These are phyloP conservation scores for Protomyctophum bolini DNA, from an alignment of 2,113 vertebrate genomes.

Conservation along the genomic window DNA sequence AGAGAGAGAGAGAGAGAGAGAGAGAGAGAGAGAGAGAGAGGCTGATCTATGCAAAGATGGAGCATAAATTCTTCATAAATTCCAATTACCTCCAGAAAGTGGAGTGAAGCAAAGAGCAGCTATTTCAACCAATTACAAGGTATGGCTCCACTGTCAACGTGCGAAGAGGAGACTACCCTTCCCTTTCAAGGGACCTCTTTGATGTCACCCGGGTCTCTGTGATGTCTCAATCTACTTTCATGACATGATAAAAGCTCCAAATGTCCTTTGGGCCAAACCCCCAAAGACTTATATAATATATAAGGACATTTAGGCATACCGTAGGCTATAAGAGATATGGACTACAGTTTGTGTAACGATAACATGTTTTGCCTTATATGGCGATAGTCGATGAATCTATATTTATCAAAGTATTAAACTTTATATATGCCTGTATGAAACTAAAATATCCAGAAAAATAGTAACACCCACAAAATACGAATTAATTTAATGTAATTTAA, in stretches of 20 bases:
- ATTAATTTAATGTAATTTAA: no score
- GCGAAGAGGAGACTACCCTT: slow-evolving; percentile 47
- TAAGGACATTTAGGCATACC: no score
- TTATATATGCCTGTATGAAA: no score
- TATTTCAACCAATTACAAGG: slow-evolving; percentile 67
- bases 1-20: no score
- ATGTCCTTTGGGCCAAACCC: slow-evolving; percentile 74
- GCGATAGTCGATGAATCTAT: no score
- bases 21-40: no score
- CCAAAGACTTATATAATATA: slow-evolving; percentile 55
- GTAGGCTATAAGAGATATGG: no score
- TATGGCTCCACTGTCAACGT: slow-evolving; percentile 54
- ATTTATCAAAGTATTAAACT: no score
- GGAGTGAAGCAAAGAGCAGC: slow-evolving; percentile 47
- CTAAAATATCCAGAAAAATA: no score
- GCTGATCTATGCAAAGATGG: slow-evolving; percentile 55
- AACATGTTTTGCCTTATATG: slow-evolving; percentile 68
- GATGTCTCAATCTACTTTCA: slow-evolving; percentile 75
- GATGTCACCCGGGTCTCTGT: slow-evolving; percentile 67
- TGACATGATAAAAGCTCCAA: slow-evolving; percentile 73
- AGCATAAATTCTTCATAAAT: slow-evolving; percentile 77
- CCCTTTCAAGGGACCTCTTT: slow-evolving; percentile 66
- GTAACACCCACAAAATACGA: no score
- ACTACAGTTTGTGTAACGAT: slow-evolving; percentile 62
- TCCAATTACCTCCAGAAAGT: slow-evolving; percentile 69